Evolutionary conservation across 2,113 vertebrate species (phyloP), one percentile per base, ranked within the genome.

Genomic region (Blennius ocellaris): DNA sequence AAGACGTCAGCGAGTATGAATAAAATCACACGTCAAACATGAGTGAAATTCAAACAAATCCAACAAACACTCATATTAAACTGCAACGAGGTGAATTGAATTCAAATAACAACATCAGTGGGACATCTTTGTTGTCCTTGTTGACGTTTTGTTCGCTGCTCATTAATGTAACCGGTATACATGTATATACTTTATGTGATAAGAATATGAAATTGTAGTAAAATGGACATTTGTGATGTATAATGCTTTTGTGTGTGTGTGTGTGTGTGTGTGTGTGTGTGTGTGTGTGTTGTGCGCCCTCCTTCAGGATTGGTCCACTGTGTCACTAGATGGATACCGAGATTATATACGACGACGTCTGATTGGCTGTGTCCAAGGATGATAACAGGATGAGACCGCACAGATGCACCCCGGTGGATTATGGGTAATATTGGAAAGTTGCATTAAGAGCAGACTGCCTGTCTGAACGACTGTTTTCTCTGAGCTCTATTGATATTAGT

Each of bases 321-420:
- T 54, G 54, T 50, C 2, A 17, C 40, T 73, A 54, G 57, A 75
- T 83, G 71, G 54, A 77, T 64, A 62, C 59, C 54, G 74, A 44
- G 75, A 86, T 93, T 91, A 91, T 85, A 80, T 85, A 90, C 90
- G 10, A 66, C 3, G 8, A 69, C 50, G 44, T 53, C 76, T 74
- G 82, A 86, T 87, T 73, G 77, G 86, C 81, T 89, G 51, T 74
- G 76, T 81, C 40, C 14, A 51, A 83, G 74, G 60, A 1, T 47
- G 66, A 59, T 76, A 70, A 54, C 61, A 30, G 61, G 53, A 43
- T 69, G 3, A 15, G 56, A 15, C 47, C 56, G 48, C 73, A 76
- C 72, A 84, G 64, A 86, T 66, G 55, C 66, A 81, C 57, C 64
- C 64, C 0, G 6, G 49, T 71, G 88, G 85, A 87, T 90, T 90